Base-by-base conservation (phyloP, 2,113 vertebrate species). In the Scortum barcoo region DNA sequence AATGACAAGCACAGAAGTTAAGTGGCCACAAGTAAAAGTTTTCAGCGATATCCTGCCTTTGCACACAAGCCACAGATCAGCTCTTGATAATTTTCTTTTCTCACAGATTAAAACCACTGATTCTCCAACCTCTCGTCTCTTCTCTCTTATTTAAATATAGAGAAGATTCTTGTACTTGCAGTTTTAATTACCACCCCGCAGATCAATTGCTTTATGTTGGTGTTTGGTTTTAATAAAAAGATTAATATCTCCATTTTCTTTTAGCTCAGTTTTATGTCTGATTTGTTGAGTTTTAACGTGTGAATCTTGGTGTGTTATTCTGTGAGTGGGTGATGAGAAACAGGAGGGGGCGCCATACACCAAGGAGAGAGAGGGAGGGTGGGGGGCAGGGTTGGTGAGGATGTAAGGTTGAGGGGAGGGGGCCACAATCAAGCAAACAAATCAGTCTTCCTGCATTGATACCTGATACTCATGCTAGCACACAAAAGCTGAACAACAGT, bases 281-380 rank as follows among this genome's bases (percentile, higher is more conserved):
- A 58, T 51, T 42, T 53, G 33, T 4, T 26, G 42, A 33, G 7
- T 36, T 73, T 48, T 9, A 67, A n/a, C n/a, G n/a, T n/a, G n/a
- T n/a, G n/a, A n/a, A n/a, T n/a, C n/a, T n/a, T n/a, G n/a, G n/a
- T n/a, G n/a, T n/a, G n/a, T n/a, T n/a, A n/a, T n/a, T n/a, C n/a
- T 56, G 24, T 73, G 72, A 67, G 10, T 8, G 11, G 20, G 51
- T 28, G 7, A 8, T 19, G 10, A 71, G n/a, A 22, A 58, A 76
- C 89, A 88, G 72, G 1, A 90, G 89, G 90, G 90, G 90, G 89
- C 83, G 75, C 86, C 88, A 89, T 28, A 83, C 69, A 85, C 85
- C 76, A 90, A 69, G 76, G 7, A 70, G 19, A 42, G 62, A 46
- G 48, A 70, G 58, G 40, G 57, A 38, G 63, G 48, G 50, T 4